Conservation (phyloP, 2,113 vertebrate genomes). For the Gadus macrocephalus region DNA sequence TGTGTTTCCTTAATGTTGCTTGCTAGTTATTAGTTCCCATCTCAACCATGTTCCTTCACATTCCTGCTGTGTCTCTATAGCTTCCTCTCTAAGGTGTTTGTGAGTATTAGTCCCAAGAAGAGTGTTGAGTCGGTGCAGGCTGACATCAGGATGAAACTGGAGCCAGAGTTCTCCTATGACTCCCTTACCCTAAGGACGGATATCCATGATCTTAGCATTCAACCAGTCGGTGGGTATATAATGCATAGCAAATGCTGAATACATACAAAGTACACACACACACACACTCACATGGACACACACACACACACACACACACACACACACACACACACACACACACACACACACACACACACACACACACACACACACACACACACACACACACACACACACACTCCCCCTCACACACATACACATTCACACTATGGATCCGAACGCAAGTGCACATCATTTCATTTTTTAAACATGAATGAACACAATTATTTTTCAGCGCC, state of each 20-base stretch:
- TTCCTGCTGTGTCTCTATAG: slow-evolving; percentile 27
- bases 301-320: neutral
- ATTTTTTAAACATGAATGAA: neutral
- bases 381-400: neutral
- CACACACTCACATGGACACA: neutral
- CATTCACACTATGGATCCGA: no score
- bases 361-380: slow-evolving; percentile 2
- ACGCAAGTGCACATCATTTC: no score
- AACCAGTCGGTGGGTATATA: slow-evolving; percentile 45
- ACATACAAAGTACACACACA: neutral
- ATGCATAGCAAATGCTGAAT: neutral
- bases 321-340: neutral
- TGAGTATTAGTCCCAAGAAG: slow-evolving; percentile 47
- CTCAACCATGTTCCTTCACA: no score
- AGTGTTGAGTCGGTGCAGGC: slow-evolving; percentile 48
- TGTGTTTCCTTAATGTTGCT: no score
- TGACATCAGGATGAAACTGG: slow-evolving; percentile 38
- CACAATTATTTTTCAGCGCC: slow-evolving; percentile 9
- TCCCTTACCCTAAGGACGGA: slow-evolving; percentile 27
- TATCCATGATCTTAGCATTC: slow-evolving; percentile 25
- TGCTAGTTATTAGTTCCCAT: no score
- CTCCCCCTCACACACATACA: no score
- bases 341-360: neutral
- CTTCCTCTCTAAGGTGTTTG: slow-evolving; percentile 46
- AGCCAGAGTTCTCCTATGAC: slow-evolving; percentile 1